Base-by-base conservation (phyloP, 2,888 invertebrate species). In the Caenorhabditis virilis region DNA sequence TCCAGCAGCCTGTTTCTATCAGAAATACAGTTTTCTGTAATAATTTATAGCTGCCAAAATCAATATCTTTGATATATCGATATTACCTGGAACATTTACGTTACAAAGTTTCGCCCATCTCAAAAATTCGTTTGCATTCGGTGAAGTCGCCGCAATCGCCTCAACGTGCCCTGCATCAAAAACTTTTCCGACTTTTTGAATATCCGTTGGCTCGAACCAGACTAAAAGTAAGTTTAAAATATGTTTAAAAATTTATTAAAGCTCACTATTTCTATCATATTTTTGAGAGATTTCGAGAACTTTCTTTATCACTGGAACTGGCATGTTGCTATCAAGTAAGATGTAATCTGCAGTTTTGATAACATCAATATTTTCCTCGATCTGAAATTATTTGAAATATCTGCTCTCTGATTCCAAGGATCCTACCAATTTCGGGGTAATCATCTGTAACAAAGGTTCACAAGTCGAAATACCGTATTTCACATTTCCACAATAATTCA, bases 291-390 rank as follows among this genome's bases (percentile, higher is more conserved):
- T 47, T 51, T 76, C 59, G 13, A 76, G 23, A n/a, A 65, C 56
- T 36, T 45, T 60, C 4, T 53, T 36, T 13, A 93, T 89, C 0
- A 91, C 88, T 22, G 88, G 85, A 41, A 88, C 79, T 0, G 90
- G 88, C 42, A 91, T 83, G 85, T 95, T 95, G 9, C 90, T 92
- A 84, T 95, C 95, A 51, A 94, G 84, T 20, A 93, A 86, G 11
- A 95, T 87, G 27, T 94, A 84, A 0, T 91, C 89, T 0, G 91
- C 88, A 11, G 85, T 83, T 67, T 86, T 85, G 25, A 94, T 85
- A 1, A 87, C 80, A 0, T 87, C 82, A 56, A 88, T 86, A 78
- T 89, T 87, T 51, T 86, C 85, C 57, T 85, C 83, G n/a, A 91
- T 87, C 88, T 90, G 83, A 23, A 68, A 49, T 36, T 36, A 7